A percentile compares a stretch with the other conserved stretches of the same genome.
phyloP scores from a whole-genome alignment of 92 coral and sea anemone species.

The Pocillopora grandis region DNA sequence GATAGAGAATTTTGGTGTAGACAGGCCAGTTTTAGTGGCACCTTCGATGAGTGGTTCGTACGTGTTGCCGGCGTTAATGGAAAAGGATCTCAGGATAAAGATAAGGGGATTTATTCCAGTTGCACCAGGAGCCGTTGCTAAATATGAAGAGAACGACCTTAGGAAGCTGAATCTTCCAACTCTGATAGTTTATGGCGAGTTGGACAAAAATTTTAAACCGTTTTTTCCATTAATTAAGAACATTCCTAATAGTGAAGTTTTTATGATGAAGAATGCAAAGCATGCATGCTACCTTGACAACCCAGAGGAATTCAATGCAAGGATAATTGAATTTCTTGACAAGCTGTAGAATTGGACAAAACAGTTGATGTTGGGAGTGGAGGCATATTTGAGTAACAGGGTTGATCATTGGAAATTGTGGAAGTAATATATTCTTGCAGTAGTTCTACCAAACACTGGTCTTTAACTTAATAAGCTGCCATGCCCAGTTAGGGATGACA shows the following conservation, averaged over 20 bases:
- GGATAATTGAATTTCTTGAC: constrained; percentile 65
- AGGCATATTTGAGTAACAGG: not conserved
- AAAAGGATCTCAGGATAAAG: constrained; percentile 23
- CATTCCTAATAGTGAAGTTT: constrained; percentile 66
- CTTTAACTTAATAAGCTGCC: too few relatives aligned
- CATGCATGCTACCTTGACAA: constrained; percentile 90
- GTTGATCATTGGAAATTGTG: too few relatives aligned
- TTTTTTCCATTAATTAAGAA: constrained; percentile 61
- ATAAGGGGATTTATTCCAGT: constrained; percentile 81
- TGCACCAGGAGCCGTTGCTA: constrained; percentile 71
- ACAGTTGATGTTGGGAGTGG: too few relatives aligned
- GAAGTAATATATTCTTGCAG: too few relatives aligned
- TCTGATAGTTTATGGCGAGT: constrained; percentile 75
- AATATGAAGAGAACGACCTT: constrained; percentile 45
- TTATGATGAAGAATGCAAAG: constrained; percentile 63
- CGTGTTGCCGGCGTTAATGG: constrained; percentile 75
- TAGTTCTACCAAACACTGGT: too few relatives aligned
- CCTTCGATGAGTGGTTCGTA: constrained; percentile 91
- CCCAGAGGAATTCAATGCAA: constrained; percentile 69
- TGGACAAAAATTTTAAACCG: constrained; percentile 52
- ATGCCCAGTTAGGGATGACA: too few relatives aligned
- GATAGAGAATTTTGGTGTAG: constrained; percentile 36
- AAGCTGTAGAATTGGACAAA: constrained; percentile 4
- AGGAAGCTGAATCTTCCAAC: constrained; percentile 59
- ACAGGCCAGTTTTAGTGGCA: constrained; percentile 68